Percentiles rank a stretch among this genome's conserved stretches.
Evolutionary conservation across 2,797 vertebrate genomes (phyloP).

Genomic region (Cuculus canorus): DNA sequence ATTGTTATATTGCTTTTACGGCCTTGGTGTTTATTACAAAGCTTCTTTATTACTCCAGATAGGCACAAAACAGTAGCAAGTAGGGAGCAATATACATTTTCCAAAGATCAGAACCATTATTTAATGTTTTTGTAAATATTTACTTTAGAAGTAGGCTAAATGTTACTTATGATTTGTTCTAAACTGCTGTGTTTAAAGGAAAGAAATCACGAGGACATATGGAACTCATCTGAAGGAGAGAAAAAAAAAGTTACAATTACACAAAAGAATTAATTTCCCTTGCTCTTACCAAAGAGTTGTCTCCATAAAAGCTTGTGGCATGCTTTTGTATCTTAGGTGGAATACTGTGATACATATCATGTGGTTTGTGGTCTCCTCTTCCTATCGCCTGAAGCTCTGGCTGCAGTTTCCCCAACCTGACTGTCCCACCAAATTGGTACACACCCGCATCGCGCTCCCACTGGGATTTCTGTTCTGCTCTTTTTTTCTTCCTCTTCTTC

Average conservation of each 20-base stretch:
- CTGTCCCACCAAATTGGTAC: neutral
- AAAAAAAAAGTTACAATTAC: slow-evolving; percentile 45
- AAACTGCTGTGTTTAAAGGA: slow-evolving; percentile 64
- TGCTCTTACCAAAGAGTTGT: slow-evolving; percentile 44
- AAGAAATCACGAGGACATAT: slow-evolving; percentile 63
- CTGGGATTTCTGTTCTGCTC: slow-evolving; percentile 44
- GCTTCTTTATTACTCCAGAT: neutral
- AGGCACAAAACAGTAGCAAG: slow-evolving; percentile 65
- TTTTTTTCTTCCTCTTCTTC: neutral
- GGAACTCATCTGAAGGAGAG: slow-evolving; percentile 66
- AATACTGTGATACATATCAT: slow-evolving; percentile 32
- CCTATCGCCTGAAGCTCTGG: slow-evolving; percentile 25
- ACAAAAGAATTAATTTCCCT: slow-evolving; percentile 69
- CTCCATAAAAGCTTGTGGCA: slow-evolving; percentile 41
- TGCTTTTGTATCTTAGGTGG: slow-evolving; percentile 58
- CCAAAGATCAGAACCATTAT: slow-evolving; percentile 59
- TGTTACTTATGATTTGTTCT: slow-evolving; percentile 59
- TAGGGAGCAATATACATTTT: slow-evolving; percentile 52
- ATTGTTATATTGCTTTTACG: slow-evolving; percentile 2
- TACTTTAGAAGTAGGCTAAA: slow-evolving; percentile 66
- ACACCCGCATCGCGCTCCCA: neutral
- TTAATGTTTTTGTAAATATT: slow-evolving; percentile 74
- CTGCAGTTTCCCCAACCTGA: slow-evolving; percentile 42
- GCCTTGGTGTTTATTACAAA: neutral
- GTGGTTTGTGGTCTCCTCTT: slow-evolving; percentile 57